Conservation (phyloP, 2,797 vertebrate species). For the Silurus aristotelis region DNA sequence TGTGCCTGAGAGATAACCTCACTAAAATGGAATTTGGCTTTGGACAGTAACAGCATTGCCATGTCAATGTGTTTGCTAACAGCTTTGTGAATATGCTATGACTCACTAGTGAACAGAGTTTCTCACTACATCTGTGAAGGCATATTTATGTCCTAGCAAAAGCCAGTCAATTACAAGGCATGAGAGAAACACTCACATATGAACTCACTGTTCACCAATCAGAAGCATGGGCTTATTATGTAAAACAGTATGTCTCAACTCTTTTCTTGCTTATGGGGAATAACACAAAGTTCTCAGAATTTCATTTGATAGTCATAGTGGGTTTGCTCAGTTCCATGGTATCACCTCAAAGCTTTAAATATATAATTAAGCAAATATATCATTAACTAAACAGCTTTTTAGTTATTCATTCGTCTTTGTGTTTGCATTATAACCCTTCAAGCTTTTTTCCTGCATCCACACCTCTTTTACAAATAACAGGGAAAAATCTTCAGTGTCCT, state of each 20-base stretch:
- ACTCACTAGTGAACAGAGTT: constrained; percentile 9
- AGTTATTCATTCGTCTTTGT: not conserved
- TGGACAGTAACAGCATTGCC: not conserved
- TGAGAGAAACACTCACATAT: constrained; percentile 35
- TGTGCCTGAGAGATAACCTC: constrained; percentile 24
- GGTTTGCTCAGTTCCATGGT: not conserved
- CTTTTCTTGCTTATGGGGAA: constrained; percentile 28
- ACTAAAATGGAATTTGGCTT: constrained; percentile 32
- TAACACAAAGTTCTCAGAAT: not conserved
- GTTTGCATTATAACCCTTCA: not conserved
- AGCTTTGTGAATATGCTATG: constrained; percentile 9
- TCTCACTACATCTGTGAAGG: constrained; percentile 11
- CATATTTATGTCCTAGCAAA: constrained; percentile 34
- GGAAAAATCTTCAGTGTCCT: not conserved
- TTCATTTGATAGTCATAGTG: not conserved
- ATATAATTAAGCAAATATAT: not conserved
- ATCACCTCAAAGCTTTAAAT: not conserved
- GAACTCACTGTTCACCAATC: constrained; percentile 52
- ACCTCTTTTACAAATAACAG: not conserved
- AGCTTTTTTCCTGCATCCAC: not conserved
- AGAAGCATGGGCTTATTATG: constrained; percentile 33
- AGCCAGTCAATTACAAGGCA: constrained; percentile 26
- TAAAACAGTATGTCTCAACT: constrained; percentile 38
- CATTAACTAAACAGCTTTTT: not conserved
- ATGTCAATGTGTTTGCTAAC: not conserved